These are phyloP conservation scores for Periophthalmodon schlosseri DNA, from an alignment of 2,113 vertebrate genomes.

Conservation along the genomic window DNA sequence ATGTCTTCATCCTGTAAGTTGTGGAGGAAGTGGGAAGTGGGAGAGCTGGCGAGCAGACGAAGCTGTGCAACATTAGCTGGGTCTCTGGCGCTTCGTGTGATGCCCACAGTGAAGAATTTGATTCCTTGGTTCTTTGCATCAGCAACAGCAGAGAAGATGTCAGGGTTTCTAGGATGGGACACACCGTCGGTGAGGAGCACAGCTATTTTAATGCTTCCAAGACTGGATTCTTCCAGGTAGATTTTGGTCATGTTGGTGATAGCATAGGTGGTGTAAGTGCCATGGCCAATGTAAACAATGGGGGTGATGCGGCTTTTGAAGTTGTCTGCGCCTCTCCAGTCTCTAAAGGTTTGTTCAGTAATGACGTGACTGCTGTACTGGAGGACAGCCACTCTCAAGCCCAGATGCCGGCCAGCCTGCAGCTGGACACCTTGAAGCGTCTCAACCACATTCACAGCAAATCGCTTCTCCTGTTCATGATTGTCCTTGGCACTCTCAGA, in stretches of 20 bases:
- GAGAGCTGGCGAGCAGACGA: constrained; percentile 82
- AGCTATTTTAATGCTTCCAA: constrained; percentile 78
- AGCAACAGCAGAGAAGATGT: constrained; percentile 87
- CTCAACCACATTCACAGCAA: constrained; percentile 83
- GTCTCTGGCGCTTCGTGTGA: constrained; percentile 84
- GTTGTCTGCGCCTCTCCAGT: constrained; percentile 84
- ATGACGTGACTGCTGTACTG: constrained; percentile 91
- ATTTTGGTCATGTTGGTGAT: constrained; percentile 91
- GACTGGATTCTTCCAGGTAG: constrained; percentile 82
- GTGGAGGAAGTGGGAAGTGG: constrained; percentile 81
- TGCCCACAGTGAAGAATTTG: constrained; percentile 86
- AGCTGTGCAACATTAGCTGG: constrained; percentile 82
- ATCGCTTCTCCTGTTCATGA: constrained; percentile 86
- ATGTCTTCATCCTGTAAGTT: constrained; percentile 85
- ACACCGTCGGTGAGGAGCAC: constrained; percentile 86
- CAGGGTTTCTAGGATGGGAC: constrained; percentile 88
- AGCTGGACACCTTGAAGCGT: constrained; percentile 79
- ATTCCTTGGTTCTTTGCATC: constrained; percentile 90
- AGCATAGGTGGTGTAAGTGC: constrained; percentile 90
- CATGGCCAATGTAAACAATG: constrained; percentile 86
- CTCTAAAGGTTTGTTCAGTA: constrained; percentile 85
- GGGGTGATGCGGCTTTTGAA: constrained; percentile 82
- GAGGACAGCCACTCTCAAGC: constrained; percentile 83
- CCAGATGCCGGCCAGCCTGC: constrained; percentile 78
- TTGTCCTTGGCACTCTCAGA: constrained; percentile 88